Percentiles rank a stretch among this genome's conserved stretches.
phyloP scores from a whole-genome alignment of 1,140 invertebrate genomes.

The Pinna nobilis region DNA sequence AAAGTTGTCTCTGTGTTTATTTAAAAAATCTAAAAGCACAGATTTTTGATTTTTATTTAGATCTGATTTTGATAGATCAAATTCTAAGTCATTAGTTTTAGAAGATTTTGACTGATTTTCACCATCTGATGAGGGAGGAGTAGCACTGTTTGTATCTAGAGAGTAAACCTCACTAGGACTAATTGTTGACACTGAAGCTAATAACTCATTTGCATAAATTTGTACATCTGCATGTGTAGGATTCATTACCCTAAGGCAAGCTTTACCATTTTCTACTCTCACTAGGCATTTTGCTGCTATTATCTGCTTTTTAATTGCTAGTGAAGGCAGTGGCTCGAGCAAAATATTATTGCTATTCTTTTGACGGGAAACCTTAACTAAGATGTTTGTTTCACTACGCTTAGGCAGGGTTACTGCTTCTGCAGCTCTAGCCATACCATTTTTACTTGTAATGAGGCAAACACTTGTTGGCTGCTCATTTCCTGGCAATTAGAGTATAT shows the following conservation, averaged over 20 bases:
- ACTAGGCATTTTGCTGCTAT: conserved; percentile 16
- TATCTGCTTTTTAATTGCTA: conserved; percentile 6
- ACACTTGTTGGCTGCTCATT: not conserved
- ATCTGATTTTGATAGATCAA: conserved; percentile 7
- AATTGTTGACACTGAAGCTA: not conserved
- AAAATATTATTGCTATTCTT: not conserved
- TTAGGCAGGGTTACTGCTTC: conserved; percentile 7
- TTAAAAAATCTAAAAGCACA: conserved; percentile 24
- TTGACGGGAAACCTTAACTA: not conserved
- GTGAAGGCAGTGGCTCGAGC: conserved; percentile 15
- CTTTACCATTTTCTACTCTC: conserved; percentile 5
- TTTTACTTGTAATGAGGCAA: not conserved
- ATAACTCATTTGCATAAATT: not conserved
- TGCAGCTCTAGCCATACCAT: not conserved
- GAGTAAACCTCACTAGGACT: not conserved
- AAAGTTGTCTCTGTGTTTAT: conserved; percentile 41
- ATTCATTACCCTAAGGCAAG: conserved; percentile 2
- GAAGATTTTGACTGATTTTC: not conserved
- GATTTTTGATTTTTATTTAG: not conserved
- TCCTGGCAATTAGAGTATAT: not conserved
- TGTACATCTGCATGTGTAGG: not conserved
- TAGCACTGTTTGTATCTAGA: not conserved
- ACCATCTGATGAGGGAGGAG: not conserved
- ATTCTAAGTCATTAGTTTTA: not conserved
- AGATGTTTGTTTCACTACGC: conserved; percentile 8